These are phyloP conservation scores for Mormyrus hasselquistii DNA, from an alignment of 2,797 vertebrate species.

Conservation along the genomic window DNA sequence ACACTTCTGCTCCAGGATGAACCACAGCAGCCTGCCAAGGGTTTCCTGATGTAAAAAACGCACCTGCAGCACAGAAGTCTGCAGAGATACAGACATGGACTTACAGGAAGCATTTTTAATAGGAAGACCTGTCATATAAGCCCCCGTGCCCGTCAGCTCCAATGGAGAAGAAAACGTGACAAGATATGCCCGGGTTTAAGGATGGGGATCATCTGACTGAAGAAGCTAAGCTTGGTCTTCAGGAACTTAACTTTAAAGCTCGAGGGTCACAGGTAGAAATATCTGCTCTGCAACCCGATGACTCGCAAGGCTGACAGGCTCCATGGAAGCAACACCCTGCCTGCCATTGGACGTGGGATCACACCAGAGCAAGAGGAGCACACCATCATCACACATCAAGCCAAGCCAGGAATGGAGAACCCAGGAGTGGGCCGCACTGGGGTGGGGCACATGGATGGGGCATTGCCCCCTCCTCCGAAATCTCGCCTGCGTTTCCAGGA, in stretches of 20 bases:
- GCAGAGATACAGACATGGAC: background rate
- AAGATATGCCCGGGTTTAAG: background rate
- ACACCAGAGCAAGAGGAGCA: background rate
- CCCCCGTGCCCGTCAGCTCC: background rate
- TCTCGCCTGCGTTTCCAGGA: background rate
- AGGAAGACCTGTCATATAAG: background rate
- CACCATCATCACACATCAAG: background rate
- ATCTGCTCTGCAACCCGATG: background rate
- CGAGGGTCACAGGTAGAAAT: background rate
- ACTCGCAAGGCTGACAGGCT: background rate
- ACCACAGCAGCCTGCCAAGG: background rate
- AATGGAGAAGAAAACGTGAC: background rate
- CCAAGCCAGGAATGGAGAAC: background rate
- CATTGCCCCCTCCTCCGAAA: background rate
- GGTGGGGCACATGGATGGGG: background rate
- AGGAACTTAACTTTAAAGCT: background rate
- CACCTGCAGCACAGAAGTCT: background rate
- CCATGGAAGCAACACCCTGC: background rate
- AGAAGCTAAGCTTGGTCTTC: background rate
- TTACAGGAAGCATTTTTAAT: background rate
- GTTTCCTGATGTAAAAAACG: background rate
- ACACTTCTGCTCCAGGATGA: background rate
- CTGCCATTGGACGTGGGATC: background rate
- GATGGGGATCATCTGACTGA: background rate
- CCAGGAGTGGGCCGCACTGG: background rate